phyloP scores from a whole-genome alignment of 2,113 vertebrate species.

The Rhinogobius similis region DNA sequence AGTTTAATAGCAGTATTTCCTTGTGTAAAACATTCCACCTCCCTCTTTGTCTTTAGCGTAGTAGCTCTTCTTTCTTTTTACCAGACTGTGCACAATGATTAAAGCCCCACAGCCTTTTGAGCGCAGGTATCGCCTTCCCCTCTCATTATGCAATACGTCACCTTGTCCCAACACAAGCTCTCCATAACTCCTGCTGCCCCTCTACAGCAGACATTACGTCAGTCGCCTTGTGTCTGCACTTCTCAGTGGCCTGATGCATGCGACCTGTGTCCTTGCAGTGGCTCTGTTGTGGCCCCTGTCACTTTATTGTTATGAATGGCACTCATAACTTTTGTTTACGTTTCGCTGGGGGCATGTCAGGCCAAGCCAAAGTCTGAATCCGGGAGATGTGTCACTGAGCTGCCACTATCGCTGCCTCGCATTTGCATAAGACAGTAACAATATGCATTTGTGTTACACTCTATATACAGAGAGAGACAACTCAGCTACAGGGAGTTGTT shows the following conservation, averaged over 20 bases:
- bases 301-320: slow-evolving; percentile 47
- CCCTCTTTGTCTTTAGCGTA: slow-evolving; percentile 1
- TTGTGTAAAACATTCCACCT: slow-evolving; percentile 9
- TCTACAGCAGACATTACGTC: slow-evolving; percentile 33
- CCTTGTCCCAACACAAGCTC: slow-evolving; percentile 5
- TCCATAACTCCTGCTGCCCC: slow-evolving; percentile 1
- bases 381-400: slow-evolving; percentile 50
- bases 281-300: slow-evolving; percentile 4
- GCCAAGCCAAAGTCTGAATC: slow-evolving; percentile 31
- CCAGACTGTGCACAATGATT: slow-evolving; percentile 18
- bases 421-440: slow-evolving; percentile 56
- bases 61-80: not conserved
- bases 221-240: slow-evolving; percentile 19
- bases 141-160: slow-evolving; percentile 40
- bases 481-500: slow-evolving; percentile 23
- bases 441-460: slow-evolving; percentile 50
- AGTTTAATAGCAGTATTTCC: not conserved
- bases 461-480: slow-evolving; percentile 51
- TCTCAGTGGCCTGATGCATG: slow-evolving; percentile 10
- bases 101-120: slow-evolving; percentile 22
- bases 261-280: slow-evolving; percentile 25
- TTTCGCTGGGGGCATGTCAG: slow-evolving; percentile 39
- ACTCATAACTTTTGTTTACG: slow-evolving; percentile 32
- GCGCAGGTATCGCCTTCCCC: slow-evolving; percentile 38
- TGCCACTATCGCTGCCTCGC: slow-evolving; percentile 34